A percentile compares a stretch with the other conserved stretches of the same genome.
Conservation (phyloP, 2,888 invertebrate species). For the Troides oblongomaculatus region DNA sequence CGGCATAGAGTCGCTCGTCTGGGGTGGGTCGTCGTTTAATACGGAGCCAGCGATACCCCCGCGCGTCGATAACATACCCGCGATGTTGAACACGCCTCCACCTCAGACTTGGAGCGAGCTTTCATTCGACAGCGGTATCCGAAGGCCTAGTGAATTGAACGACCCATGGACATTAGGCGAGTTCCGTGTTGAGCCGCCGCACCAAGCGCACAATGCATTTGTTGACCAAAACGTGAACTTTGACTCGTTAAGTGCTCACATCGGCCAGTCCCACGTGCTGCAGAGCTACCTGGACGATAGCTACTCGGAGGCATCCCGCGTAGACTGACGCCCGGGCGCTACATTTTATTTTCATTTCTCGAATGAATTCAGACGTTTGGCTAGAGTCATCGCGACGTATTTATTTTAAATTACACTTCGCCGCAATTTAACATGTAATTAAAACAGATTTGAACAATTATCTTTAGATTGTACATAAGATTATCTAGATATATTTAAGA, state of each 20-base stretch:
- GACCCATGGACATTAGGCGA: constrained; percentile 70
- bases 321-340: constrained; percentile 57
- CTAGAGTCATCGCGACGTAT: constrained; percentile 28
- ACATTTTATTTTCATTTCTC: neutral
- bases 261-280: constrained; percentile 51
- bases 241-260: constrained; percentile 59
- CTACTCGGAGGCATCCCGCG: constrained; percentile 65
- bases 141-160: constrained; percentile 50
- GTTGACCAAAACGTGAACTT: constrained; percentile 66
- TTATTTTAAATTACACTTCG: neutral
- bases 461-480: constrained; percentile 74
- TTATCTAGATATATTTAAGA: constrained; percentile 69
- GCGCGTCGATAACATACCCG: constrained; percentile 50
- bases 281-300: constrained; percentile 64
- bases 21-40: constrained; percentile 53
- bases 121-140: constrained; percentile 56
- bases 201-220: constrained; percentile 62
- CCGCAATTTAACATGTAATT: constrained; percentile 48
- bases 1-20: constrained; percentile 61
- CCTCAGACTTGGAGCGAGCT: constrained; percentile 60
- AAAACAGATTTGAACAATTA: constrained; percentile 64
- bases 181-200: constrained; percentile 68
- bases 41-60: constrained; percentile 43
- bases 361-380: constrained; percentile 29
- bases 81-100: constrained; percentile 60